Evolutionary conservation across 1,140 invertebrate species (phyloP), one percentile per base, ranked within the genome.

Genomic region (Drosophila littoralis): DNA sequence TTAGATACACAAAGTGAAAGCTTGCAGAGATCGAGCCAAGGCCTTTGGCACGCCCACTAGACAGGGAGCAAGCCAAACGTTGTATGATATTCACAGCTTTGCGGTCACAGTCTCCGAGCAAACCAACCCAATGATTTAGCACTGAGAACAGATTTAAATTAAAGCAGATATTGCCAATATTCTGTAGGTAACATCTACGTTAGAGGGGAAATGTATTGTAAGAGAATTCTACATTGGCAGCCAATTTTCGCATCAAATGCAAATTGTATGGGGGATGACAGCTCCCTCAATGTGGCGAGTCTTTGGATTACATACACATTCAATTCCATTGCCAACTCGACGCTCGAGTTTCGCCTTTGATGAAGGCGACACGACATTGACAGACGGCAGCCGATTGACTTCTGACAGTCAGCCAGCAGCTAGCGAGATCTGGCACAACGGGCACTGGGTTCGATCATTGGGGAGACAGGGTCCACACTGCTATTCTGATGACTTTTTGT

Each of bases 401-500:
- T 75, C 70, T 86, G 83, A 86, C 79, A 86, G 78, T n/a, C 68
- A 61, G 38, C n/a, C 55, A 60, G 35, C 42, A 61, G 38, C 9
- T 22, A 52, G 38, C 15, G 15, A 40, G 54, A 57, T 57, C 54
- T 42, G 52, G 52, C 52, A 32, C 12, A 35, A 15, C 32, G 2
- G 43, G 32, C n/a, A 67, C 50, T 12, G 33, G 46, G 55, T 28
- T 61, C 42, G 75, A 38, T 22, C 32, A 33, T 57, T 32, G 42
- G 38, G 43, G 58, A 43, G 52, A 38, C 33, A 38, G 54, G 40
- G 52, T 43, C 55, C 48, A 46, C 59, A 9, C 36, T 59, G 75
- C 80, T 80, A 88, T 88, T 88, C 80, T 88, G 84, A 88, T 89
- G 84, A 88, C 80, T 88, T 88, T 89, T 88, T 84, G 84, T 88